Conservation (phyloP, 30 jellyfish, hydroid and myxozoan species). For the Rhopilema esculentum region DNA sequence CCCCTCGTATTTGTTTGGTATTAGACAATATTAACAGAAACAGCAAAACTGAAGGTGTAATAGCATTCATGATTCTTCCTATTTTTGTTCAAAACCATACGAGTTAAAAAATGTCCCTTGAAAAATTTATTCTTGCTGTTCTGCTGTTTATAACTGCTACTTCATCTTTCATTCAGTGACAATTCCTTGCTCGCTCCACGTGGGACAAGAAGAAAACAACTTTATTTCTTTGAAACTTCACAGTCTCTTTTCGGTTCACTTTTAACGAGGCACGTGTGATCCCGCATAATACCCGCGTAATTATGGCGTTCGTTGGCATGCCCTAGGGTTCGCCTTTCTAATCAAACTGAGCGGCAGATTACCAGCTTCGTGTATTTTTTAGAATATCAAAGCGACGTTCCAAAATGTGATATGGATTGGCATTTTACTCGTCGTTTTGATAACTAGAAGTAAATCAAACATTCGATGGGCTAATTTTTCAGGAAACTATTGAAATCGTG, state of each 20-base stretch:
- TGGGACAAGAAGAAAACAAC: background rate
- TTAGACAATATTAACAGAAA: background rate
- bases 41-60: background rate
- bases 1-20: background rate
- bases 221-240: background rate
- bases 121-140: too few relatives aligned
- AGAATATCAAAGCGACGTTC: slow-evolving; percentile 17
- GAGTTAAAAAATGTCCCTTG: background rate
- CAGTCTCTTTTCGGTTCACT: background rate
- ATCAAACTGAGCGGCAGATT: slow-evolving; percentile 34
- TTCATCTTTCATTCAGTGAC: background rate
- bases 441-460: background rate
- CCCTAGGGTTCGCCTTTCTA: slow-evolving; percentile 32
- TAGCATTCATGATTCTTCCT: background rate
- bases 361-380: slow-evolving; percentile 12
- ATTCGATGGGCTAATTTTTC: slow-evolving; percentile 21
- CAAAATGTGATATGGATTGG: background rate
- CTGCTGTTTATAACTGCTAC: background rate
- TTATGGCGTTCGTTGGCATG: slow-evolving; percentile 42
- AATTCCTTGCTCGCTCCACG: background rate
- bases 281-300: slow-evolving; percentile 30
- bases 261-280: background rate
- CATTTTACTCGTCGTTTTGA: background rate
- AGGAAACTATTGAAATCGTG: background rate
- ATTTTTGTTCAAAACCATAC: too few relatives aligned